phyloP scores from a whole-genome alignment of 2,797 vertebrate species.

The Tokudaia muenninki region DNA sequence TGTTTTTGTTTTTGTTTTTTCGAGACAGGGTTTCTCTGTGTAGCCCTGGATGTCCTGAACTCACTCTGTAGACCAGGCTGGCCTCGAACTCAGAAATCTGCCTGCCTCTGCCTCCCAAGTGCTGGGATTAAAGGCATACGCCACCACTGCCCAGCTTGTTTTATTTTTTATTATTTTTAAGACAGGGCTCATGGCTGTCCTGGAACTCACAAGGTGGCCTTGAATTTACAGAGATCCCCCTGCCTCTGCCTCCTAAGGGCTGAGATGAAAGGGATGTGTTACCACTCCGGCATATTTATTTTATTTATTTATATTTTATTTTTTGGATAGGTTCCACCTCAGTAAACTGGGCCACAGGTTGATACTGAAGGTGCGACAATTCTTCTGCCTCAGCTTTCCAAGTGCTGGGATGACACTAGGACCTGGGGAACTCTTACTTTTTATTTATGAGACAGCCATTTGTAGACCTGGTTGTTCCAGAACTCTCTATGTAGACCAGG shows the following conservation, averaged over 20 bases:
- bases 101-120: too few species aligned
- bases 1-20: neutral
- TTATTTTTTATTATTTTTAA: neutral
- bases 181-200: neutral
- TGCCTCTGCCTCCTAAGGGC: too few species aligned
- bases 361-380: neutral
- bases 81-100: too few species aligned
- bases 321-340: neutral
- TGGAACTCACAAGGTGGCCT: neutral
- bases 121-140: too few species aligned
- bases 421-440: neutral
- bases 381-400: neutral
- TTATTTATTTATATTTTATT: neutral
- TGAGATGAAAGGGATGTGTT: neutral
- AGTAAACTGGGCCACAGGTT: neutral
- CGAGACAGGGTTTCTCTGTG: neutral
- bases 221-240: neutral
- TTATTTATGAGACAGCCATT: neutral
- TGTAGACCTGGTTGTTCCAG: neutral
- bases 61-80: too few species aligned
- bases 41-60: too few species aligned
- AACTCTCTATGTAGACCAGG: neutral
- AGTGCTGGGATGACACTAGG: neutral
- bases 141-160: too few species aligned
- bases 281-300: neutral